Evolutionary conservation across 1,140 invertebrate species (phyloP).

Genomic region (Platorchestia sp.): DNA sequence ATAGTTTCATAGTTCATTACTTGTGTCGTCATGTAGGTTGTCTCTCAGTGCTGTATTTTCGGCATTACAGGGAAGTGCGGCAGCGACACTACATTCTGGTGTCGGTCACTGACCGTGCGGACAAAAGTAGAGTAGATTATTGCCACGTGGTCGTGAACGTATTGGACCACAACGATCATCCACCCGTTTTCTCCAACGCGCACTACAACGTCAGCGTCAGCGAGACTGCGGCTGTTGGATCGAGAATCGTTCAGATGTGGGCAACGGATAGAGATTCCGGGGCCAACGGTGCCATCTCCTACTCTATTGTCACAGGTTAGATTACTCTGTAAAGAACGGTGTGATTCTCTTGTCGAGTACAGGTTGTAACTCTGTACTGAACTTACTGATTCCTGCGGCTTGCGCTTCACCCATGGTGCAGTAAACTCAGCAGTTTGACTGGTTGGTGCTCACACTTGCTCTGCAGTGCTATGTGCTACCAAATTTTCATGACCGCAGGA

Average conservation of each 20-base stretch:
- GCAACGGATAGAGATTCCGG: slow-evolving; percentile 87
- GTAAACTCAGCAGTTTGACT: no score
- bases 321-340: slow-evolving; percentile 69
- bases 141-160: slow-evolving; percentile 79
- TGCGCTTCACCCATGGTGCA: no score
- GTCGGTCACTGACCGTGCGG: neutral
- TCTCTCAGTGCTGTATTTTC: neutral
- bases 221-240: slow-evolving; percentile 82
- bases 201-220: slow-evolving; percentile 81
- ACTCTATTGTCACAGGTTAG: slow-evolving; percentile 82
- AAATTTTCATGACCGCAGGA: no score
- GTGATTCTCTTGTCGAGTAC: slow-evolving; percentile 77
- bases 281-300: slow-evolving; percentile 83
- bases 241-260: slow-evolving; percentile 80
- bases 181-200: slow-evolving; percentile 83
- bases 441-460: no score
- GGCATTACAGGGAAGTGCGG: neutral
- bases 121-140: slow-evolving; percentile 74
- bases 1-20: neutral
- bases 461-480: no score
- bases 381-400: neutral
- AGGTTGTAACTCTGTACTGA: neutral
- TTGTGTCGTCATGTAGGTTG: neutral
- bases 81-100: neutral
- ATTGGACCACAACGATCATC: slow-evolving; percentile 90